phyloP scores from a whole-genome alignment of 1,140 invertebrate genomes.

The Augochlora pura region DNA sequence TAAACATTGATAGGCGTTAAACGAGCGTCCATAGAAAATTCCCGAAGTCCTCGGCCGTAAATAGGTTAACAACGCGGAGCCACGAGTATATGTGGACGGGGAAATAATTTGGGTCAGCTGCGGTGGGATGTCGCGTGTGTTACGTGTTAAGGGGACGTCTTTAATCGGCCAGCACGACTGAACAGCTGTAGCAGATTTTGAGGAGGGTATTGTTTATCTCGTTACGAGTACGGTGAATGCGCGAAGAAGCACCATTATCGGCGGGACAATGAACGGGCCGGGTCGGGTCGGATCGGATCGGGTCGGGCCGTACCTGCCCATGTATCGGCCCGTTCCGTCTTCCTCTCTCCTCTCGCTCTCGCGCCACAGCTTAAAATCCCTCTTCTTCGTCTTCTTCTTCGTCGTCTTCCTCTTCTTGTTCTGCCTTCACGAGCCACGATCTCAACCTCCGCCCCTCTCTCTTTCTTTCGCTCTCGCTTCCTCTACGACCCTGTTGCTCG shows the following conservation, averaged over 20 bases:
- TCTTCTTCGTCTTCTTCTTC: not conserved
- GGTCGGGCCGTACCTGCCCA: conserved; percentile 7
- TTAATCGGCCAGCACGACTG: conserved; percentile 38
- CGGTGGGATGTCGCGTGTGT: conserved; percentile 18
- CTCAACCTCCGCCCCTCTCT: not conserved
- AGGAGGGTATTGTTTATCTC: conserved; percentile 57
- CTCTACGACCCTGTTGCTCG: conserved; percentile 1
- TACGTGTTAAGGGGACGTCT: conserved; percentile 23
- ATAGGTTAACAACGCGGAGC: conserved; percentile 18
- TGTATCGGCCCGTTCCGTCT: conserved; percentile 24
- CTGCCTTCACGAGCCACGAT: not conserved
- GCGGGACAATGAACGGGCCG: conserved; percentile 47
- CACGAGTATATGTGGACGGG: not conserved
- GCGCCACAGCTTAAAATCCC: not conserved
- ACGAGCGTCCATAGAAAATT: not conserved
- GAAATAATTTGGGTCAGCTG: conserved; percentile 27
- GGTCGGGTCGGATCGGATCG: not conserved
- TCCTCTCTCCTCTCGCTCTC: conserved; percentile 19
- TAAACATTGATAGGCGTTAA: not conserved
- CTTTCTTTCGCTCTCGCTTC: conserved; percentile 15
- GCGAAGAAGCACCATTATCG: conserved; percentile 55
- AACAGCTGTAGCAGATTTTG: conserved; percentile 46
- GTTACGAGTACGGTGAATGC: conserved; percentile 52
- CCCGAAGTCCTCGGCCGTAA: not conserved
- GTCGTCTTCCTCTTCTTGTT: not conserved